phyloP scores from a whole-genome alignment of 2,888 invertebrate species.

The Torymus aiolomorphi region DNA sequence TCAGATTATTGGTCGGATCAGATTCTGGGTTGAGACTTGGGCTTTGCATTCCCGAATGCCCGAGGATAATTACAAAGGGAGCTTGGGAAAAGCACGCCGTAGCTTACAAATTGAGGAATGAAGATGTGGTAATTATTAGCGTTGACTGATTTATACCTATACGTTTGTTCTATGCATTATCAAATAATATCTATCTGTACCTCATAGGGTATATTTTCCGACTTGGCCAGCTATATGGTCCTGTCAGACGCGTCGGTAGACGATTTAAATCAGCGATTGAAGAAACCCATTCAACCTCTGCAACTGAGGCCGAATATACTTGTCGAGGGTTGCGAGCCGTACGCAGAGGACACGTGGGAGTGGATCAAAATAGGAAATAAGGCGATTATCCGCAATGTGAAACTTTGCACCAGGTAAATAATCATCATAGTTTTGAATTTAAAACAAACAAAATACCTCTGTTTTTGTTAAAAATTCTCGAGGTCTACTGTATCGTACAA shows the following conservation, averaged over 20 bases:
- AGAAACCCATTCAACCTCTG: constrained; percentile 72
- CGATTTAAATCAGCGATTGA: constrained; percentile 76
- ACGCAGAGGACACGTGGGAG: constrained; percentile 78
- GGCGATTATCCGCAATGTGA: constrained; percentile 77
- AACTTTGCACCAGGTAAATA: constrained; percentile 78
- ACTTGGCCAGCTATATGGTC: constrained; percentile 78
- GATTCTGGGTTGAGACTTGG: constrained; percentile 66
- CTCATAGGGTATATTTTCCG: constrained; percentile 77
- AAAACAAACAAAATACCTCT: too few relatives aligned
- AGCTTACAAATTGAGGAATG: constrained; percentile 66
- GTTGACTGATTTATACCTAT: neutral
- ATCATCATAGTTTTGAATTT: neutral
- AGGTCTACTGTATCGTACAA: too few relatives aligned
- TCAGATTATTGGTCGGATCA: constrained; percentile 67
- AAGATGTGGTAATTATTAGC: constrained; percentile 64
- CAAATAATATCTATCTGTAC: too few relatives aligned
- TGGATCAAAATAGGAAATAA: constrained; percentile 78
- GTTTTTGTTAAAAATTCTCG: too few relatives aligned
- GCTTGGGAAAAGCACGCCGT: constrained; percentile 64
- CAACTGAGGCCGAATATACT: constrained; percentile 80
- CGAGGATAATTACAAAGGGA: constrained; percentile 23
- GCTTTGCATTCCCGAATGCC: neutral
- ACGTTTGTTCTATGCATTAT: neutral
- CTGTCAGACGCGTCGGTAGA: constrained; percentile 77
- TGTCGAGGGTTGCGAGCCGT: constrained; percentile 75